Percentiles rank a stretch among this genome's conserved stretches.
Conservation (phyloP, 1,140 invertebrate species). For the Drosophila bocki region DNA sequence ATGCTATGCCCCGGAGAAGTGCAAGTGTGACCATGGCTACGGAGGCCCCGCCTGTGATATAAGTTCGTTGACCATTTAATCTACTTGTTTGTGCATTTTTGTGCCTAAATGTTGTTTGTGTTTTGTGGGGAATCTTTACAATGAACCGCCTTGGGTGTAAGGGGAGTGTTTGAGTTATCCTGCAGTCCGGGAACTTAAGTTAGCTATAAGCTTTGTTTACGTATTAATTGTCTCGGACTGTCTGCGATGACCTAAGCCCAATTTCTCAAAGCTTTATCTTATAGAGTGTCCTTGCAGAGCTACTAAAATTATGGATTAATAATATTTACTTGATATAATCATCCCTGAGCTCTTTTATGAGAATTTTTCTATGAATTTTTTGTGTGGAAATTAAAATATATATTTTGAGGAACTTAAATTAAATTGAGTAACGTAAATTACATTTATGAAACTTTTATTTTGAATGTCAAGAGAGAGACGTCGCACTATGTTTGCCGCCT, state of each 20-base stretch:
- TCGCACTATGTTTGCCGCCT: no score
- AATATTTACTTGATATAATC: neutral
- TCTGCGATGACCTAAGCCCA: neutral
- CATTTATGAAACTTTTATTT: no score
- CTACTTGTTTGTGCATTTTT: conserved; percentile 2
- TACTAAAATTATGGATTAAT: neutral
- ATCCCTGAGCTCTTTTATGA: neutral
- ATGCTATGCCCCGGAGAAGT: conserved; percentile 93
- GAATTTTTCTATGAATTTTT: neutral
- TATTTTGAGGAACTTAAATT: neutral
- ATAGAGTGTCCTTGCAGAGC: conserved; percentile 32
- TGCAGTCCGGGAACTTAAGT: neutral
- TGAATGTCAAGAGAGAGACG: no score
- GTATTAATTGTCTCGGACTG: neutral
- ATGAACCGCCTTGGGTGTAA: conserved; percentile 63
- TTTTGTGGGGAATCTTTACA: conserved; percentile 19
- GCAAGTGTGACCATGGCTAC: conserved; percentile 94
- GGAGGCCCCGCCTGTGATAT: conserved; percentile 95
- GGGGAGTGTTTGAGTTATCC: neutral
- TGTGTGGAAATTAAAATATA: neutral
- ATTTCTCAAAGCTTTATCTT: conserved; percentile 1
- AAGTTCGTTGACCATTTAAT: conserved; percentile 88
- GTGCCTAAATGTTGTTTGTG: conserved; percentile 23
- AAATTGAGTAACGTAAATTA: no score
- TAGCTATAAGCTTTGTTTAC: neutral